Evolutionary conservation across 2,113 vertebrate species (phyloP).

Genomic region (Lipophrys pholis): DNA sequence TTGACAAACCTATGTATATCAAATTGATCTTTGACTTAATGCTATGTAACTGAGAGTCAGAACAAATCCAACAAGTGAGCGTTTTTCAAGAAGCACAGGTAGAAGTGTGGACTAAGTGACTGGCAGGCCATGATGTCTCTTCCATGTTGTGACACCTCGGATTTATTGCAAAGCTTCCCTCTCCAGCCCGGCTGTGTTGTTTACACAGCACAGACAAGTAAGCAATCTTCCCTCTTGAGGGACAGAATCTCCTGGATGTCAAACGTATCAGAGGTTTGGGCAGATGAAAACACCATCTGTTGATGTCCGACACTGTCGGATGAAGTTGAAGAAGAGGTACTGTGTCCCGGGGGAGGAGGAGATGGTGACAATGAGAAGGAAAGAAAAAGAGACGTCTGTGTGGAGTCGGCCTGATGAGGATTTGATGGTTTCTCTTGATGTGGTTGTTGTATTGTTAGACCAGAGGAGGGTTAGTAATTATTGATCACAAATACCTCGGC

Average conservation of each 20-base stretch:
- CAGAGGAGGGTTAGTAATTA: conserved; percentile 19
- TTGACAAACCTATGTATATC: no score
- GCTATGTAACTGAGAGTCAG: no score
- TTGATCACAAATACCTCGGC: conserved; percentile 66
- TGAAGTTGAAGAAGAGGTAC: neutral
- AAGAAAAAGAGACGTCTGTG: neutral
- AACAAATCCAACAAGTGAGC: no score
- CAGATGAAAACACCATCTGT: neutral
- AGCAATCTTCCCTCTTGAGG: neutral
- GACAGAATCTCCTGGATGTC: neutral
- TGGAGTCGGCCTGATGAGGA: conserved; percentile 13
- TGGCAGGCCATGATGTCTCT: no score
- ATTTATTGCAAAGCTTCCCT: neutral
- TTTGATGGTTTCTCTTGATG: neutral
- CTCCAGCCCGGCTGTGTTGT: neutral
- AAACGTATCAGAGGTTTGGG: neutral
- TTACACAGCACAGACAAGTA: neutral
- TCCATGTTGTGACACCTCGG: neutral
- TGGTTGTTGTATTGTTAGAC: neutral
- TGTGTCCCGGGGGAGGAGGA: neutral
- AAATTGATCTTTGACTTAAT: no score
- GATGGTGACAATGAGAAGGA: neutral
- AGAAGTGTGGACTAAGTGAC: no score
- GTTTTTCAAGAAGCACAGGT: no score
- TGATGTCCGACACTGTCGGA: neutral